A percentile compares a stretch with the other conserved stretches of the same genome.
Conservation (phyloP, 2,113 vertebrate species). For the Tretioscincus oriximinensis region DNA sequence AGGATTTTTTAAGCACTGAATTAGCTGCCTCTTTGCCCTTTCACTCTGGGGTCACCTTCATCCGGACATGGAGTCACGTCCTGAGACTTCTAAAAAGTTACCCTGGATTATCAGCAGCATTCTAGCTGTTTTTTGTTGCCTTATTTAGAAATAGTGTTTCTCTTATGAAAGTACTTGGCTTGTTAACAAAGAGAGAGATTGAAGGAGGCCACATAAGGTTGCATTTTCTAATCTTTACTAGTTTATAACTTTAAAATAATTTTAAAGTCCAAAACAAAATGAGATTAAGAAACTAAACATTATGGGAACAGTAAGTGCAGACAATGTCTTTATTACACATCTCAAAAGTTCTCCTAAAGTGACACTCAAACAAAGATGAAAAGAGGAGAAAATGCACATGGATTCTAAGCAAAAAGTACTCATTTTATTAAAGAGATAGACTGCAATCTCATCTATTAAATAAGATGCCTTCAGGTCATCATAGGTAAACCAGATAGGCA, state of each 20-base stretch:
- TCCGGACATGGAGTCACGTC: no score
- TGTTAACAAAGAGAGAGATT: conserved; percentile 62
- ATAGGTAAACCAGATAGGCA: no score
- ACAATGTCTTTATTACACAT: neutral
- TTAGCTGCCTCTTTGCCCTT: no score
- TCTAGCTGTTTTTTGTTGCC: conserved; percentile 55
- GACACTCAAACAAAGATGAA: conserved; percentile 12
- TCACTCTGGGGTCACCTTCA: no score
- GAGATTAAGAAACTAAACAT: conserved; percentile 65
- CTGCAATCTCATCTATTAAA: no score
- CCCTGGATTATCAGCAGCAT: no score
- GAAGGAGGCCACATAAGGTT: conserved; percentile 56
- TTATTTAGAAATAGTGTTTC: conserved; percentile 73
- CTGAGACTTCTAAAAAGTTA: no score
- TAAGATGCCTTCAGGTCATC: no score
- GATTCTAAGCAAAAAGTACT: no score
- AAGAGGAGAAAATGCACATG: neutral
- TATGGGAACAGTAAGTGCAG: conserved; percentile 47
- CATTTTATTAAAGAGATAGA: neutral
- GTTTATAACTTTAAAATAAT: conserved; percentile 72
- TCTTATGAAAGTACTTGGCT: conserved; percentile 53
- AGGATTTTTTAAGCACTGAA: no score
- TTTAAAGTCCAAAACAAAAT: conserved; percentile 52
- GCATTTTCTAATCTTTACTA: conserved; percentile 68
- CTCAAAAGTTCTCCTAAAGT: neutral